These are phyloP conservation scores for Phoenicopterus ruber DNA, from an alignment of 2,113 vertebrate species.

Conservation along the genomic window DNA sequence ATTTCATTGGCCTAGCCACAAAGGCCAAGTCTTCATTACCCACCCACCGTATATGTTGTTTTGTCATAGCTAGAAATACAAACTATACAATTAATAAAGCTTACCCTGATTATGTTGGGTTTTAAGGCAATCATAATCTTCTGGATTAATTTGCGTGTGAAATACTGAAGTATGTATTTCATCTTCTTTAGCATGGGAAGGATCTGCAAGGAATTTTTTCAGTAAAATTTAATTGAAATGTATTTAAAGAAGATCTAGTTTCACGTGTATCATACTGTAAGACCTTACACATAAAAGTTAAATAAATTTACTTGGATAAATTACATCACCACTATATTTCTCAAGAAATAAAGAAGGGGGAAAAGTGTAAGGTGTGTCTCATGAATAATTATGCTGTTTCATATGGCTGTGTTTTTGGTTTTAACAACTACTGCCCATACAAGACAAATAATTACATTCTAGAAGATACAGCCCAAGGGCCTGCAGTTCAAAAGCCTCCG, in stretches of 20 bases:
- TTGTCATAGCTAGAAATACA: neutral
- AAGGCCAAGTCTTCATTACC: neutral
- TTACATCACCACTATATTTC: neutral
- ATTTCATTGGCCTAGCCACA: neutral
- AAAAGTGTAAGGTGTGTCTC: neutral
- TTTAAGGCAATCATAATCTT: conserved; percentile 52
- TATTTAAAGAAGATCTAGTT: neutral
- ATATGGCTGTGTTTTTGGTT: neutral
- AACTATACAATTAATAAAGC: neutral
- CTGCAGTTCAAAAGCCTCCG: neutral
- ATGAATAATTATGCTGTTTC: neutral
- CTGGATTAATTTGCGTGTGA: conserved; percentile 76
- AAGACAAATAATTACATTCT: neutral
- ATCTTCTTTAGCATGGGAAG: conserved; percentile 50
- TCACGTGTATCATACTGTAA: neutral
- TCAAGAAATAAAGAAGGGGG: neutral
- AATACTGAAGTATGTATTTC: conserved; percentile 70
- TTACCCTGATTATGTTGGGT: conserved; percentile 47
- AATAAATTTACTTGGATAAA: neutral
- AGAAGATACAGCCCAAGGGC: neutral
- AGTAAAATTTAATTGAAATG: neutral
- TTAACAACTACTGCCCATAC: neutral
- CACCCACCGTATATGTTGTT: neutral
- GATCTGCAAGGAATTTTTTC: conserved; percentile 44
- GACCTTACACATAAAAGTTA: neutral